A percentile compares a stretch with the other conserved stretches of the same genome.
phyloP scores from a whole-genome alignment of 2,113 vertebrate species.

The Vireo altiloquus region DNA sequence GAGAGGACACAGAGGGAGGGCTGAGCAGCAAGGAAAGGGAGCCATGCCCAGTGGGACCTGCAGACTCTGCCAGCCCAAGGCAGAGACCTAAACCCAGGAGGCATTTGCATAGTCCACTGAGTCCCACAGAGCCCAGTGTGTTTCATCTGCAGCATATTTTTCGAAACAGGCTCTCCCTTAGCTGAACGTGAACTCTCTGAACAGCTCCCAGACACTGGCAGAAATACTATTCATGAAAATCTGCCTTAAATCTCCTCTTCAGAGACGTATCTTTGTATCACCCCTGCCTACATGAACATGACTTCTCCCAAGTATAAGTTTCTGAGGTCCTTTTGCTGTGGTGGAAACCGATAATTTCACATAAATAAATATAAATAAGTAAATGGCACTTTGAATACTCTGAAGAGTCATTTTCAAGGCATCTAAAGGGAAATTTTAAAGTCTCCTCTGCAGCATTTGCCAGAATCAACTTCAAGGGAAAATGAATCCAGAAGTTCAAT shows the following conservation, averaged over 20 bases:
- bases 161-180: not conserved
- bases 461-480: not conserved
- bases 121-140: not conserved
- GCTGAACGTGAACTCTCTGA: not conserved
- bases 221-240: not conserved
- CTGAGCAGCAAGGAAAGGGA: fast-evolving
- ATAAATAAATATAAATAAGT: not conserved
- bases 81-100: fast-evolving
- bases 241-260: not conserved
- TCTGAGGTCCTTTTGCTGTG: not conserved
- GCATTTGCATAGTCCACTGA: fast-evolving
- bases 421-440: not conserved
- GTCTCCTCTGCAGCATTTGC: not conserved
- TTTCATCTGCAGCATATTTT: not conserved
- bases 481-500: not conserved
- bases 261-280: not conserved
- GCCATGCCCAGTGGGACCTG: fast-evolving
- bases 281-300: not conserved
- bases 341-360: not conserved
- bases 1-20: fast-evolving
- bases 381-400: not conserved
- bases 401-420: not conserved
- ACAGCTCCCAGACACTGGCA: not conserved
- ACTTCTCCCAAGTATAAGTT: not conserved
- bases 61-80: not conserved